These are phyloP conservation scores for Luidia sarsii DNA, from an alignment of 53 echinoderm and acorn worm species.

Conservation along the genomic window DNA sequence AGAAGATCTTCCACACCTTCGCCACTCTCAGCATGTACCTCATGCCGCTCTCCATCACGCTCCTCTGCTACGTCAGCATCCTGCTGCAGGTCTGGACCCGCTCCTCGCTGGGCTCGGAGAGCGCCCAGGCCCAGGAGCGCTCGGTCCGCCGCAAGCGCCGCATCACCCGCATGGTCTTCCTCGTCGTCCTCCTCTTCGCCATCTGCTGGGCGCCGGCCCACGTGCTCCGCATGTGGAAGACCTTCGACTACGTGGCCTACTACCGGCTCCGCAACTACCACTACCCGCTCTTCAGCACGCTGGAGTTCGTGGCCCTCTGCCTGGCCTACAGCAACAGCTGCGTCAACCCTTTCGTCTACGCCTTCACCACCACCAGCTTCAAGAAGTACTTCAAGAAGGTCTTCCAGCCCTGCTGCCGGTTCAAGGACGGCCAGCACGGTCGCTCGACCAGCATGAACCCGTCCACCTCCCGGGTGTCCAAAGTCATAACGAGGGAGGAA, in stretches of 20 bases:
- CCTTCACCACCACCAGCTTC: slow-evolving; percentile 93
- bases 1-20: slow-evolving; percentile 51
- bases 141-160: slow-evolving; percentile 87
- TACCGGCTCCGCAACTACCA: neutral
- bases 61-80: slow-evolving; percentile 88
- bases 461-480: slow-evolving; percentile 30
- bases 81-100: slow-evolving; percentile 92
- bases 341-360: slow-evolving; percentile 95
- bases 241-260: slow-evolving; percentile 31
- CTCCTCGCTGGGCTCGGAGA: slow-evolving; percentile 90
- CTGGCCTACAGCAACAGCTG: slow-evolving; percentile 91
- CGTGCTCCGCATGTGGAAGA: slow-evolving; percentile 60
- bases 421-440: neutral
- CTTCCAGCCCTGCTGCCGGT: slow-evolving; percentile 52
- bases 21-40: slow-evolving; percentile 74
- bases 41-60: slow-evolving; percentile 77
- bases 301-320: slow-evolving; percentile 62
- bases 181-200: slow-evolving; percentile 92
- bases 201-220: slow-evolving; percentile 92
- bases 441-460: slow-evolving; percentile 11
- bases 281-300: neutral
- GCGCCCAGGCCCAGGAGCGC: slow-evolving; percentile 94
- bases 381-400: slow-evolving; percentile 95
- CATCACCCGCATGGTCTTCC: slow-evolving; percentile 97
- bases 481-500: slow-evolving; percentile 42